Percentiles rank a stretch among this genome's conserved stretches.
phyloP scores from a whole-genome alignment of 1,140 invertebrate species.

The Pseudoatta argentina region DNA sequence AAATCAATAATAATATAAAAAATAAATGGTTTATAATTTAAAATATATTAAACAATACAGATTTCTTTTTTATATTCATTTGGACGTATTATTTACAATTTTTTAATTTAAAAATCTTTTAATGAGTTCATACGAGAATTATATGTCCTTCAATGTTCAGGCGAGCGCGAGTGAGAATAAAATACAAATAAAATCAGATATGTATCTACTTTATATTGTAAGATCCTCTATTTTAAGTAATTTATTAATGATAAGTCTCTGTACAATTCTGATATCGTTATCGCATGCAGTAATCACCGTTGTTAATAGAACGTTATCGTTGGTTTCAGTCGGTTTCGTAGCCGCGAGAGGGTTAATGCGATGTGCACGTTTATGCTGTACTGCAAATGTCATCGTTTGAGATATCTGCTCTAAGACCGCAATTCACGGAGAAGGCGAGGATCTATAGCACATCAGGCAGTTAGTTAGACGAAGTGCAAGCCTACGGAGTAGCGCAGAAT shows the following conservation, averaged over 20 bases:
- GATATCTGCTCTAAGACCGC: conserved; percentile 59
- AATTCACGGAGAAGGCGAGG: conserved; percentile 40
- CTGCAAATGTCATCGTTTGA: conserved; percentile 60
- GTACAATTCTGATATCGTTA: conserved; percentile 31
- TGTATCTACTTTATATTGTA: neutral
- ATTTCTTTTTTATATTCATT: neutral
- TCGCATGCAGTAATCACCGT: conserved; percentile 35
- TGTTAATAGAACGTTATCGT: conserved; percentile 54
- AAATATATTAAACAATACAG: neutral
- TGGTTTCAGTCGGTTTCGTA: neutral
- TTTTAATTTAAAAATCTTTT: neutral
- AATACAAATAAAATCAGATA: neutral
- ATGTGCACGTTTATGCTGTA: conserved; percentile 32
- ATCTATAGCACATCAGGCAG: conserved; percentile 30
- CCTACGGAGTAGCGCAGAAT: conserved; percentile 25
- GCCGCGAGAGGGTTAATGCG: conserved; percentile 29
- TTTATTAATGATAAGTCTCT: conserved; percentile 29
- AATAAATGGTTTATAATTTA: neutral
- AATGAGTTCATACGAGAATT: neutral
- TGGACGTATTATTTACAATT: neutral
- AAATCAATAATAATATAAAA: neutral
- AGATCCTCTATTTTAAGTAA: neutral
- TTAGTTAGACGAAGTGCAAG: conserved; percentile 39
- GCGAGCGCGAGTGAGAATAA: neutral
- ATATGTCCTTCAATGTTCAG: neutral